These are phyloP conservation scores for Chironomus tepperi DNA, from an alignment of 1,140 invertebrate species.

Conservation along the genomic window DNA sequence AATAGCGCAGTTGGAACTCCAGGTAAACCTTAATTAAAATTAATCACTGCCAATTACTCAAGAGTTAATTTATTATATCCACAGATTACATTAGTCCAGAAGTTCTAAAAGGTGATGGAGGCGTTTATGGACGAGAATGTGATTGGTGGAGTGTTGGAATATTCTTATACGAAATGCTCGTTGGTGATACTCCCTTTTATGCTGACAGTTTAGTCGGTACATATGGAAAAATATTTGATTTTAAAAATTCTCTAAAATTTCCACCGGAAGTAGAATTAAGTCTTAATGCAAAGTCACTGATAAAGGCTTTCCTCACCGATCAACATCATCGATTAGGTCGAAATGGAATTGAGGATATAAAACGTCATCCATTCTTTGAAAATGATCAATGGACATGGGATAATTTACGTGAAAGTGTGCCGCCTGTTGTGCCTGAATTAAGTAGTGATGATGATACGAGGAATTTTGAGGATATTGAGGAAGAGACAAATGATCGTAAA, in stretches of 20 bases:
- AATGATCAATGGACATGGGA: slow-evolving; percentile 98
- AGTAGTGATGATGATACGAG: slow-evolving; percentile 94
- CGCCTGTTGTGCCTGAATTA: slow-evolving; percentile 93
- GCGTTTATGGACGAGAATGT: slow-evolving; percentile 93
- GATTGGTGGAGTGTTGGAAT: slow-evolving; percentile 99
- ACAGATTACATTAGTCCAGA: slow-evolving; percentile 95
- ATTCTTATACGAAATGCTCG: slow-evolving; percentile 97
- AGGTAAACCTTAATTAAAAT: too few species aligned
- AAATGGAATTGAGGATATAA: slow-evolving; percentile 93
- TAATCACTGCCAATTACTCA: slow-evolving; percentile 48
- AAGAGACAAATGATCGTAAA: slow-evolving; percentile 61
- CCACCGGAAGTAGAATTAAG: slow-evolving; percentile 92
- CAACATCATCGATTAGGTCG: slow-evolving; percentile 81
- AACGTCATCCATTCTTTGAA: slow-evolving; percentile 87
- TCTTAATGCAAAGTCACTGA: slow-evolving; percentile 82
- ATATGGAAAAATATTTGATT: slow-evolving; percentile 99
- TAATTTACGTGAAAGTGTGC: slow-evolving; percentile 85
- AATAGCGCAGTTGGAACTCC: slow-evolving; percentile 98
- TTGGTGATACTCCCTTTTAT: slow-evolving; percentile 98
- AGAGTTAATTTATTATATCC: background rate
- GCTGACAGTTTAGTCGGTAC: slow-evolving; percentile 96
- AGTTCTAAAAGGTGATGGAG: slow-evolving; percentile 93
- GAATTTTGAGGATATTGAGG: slow-evolving; percentile 97
- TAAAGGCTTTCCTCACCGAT: slow-evolving; percentile 89
- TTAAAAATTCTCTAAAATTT: slow-evolving; percentile 91